Conservation (phyloP, 2,888 invertebrate species). For the Molorchus minor region DNA sequence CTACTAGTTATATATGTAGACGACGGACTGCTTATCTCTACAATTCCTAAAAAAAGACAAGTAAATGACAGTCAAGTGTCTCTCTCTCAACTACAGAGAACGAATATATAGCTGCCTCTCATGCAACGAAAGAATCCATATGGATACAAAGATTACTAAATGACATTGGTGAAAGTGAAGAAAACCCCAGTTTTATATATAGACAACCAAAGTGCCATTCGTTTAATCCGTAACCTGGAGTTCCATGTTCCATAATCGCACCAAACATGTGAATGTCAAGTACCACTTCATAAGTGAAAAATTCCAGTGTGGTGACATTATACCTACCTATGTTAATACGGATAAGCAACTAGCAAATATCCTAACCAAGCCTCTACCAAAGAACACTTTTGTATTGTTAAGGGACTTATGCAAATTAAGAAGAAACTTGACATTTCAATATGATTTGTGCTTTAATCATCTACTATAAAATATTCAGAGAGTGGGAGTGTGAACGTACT, state of each 20-base stretch:
- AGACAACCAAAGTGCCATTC: no score
- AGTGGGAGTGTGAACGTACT: no score
- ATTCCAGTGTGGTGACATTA: neutral
- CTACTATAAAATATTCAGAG: no score
- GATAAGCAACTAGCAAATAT: neutral
- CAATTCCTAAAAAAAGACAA: conserved; percentile 5
- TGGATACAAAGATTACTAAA: neutral
- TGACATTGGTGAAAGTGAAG: no score
- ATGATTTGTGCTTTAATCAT: no score
- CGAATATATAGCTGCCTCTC: neutral
- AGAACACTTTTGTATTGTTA: neutral
- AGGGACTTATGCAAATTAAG: no score
- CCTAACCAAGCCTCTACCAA: neutral
- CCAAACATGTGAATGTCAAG: neutral
- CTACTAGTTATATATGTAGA: neutral
- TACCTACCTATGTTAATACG: neutral
- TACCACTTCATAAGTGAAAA: neutral
- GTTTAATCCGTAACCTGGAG: neutral
- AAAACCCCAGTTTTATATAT: no score
- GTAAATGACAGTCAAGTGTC: conserved; percentile 14
- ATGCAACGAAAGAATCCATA: neutral
- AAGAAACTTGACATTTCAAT: no score
- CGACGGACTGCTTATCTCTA: neutral
- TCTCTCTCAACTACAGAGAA: no score
- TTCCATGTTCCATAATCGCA: no score